A percentile compares a stretch with the other conserved stretches of the same genome.
These are phyloP conservation scores for Staurois parvus DNA, from an alignment of 2,797 vertebrate genomes.

Conservation along the genomic window DNA sequence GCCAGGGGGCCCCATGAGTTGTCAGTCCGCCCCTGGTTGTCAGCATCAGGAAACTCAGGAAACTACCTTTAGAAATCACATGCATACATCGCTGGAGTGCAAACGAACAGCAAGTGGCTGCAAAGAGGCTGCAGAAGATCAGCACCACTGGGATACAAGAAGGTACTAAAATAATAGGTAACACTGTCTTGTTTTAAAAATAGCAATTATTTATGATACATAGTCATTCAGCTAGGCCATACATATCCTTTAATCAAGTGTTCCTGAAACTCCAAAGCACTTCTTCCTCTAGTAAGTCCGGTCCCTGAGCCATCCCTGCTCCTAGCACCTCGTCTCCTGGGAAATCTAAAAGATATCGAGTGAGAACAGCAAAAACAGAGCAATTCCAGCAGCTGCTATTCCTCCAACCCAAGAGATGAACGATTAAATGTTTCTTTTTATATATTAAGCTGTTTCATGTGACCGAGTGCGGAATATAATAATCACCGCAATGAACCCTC, in stretches of 20 bases:
- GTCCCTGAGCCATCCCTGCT: neutral
- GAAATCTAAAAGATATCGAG: slow-evolving; percentile 58
- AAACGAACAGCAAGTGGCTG: too few relatives aligned
- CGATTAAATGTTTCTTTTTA: slow-evolving; percentile 10
- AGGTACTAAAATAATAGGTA: too few relatives aligned
- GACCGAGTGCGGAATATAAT: slow-evolving; percentile 30
- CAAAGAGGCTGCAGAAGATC: too few relatives aligned
- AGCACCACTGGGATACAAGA: too few relatives aligned
- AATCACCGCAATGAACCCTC: slow-evolving; percentile 20
- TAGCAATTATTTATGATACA: too few relatives aligned
- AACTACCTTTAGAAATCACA: too few relatives aligned
- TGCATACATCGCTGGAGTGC: too few relatives aligned
- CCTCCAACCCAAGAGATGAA: slow-evolving; percentile 30
- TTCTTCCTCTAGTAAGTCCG: neutral
- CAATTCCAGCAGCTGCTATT: slow-evolving; percentile 30
- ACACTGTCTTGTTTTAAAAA: too few relatives aligned
- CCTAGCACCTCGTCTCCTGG: slow-evolving; percentile 25
- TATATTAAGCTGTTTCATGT: slow-evolving; percentile 54
- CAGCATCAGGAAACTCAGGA: too few relatives aligned
- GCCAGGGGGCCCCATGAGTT: too few relatives aligned
- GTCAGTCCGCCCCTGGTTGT: too few relatives aligned
- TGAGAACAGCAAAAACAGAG: slow-evolving; percentile 38
- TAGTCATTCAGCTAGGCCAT: too few relatives aligned
- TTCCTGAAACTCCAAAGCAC: neutral
- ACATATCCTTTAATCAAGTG: neutral